Conservation (phyloP, 2,888 invertebrate genomes). For the Seira musarum region DNA sequence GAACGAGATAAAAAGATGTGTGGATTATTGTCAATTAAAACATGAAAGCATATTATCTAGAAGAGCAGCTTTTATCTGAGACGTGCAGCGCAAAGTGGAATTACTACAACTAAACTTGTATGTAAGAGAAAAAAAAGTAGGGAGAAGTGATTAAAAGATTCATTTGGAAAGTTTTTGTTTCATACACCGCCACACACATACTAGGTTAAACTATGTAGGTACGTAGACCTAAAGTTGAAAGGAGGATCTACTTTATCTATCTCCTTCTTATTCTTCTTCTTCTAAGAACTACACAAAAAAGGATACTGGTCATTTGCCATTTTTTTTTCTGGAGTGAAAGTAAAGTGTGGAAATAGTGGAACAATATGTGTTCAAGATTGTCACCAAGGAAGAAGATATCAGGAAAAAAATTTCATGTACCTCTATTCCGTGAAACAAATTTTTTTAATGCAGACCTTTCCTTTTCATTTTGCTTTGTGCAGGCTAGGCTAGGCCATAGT, state of each 20-base stretch:
- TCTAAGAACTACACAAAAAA: neutral
- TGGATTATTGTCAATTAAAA: constrained; percentile 7
- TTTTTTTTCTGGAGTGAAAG: neutral
- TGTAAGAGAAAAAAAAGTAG: neutral
- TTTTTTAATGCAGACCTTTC: neutral
- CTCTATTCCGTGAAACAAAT: neutral
- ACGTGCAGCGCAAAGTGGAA: too few relatives aligned
- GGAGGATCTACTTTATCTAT: neutral
- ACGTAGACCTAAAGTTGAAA: too few relatives aligned
- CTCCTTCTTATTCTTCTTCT: neutral
- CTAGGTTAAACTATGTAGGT: too few relatives aligned
- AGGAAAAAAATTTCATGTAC: neutral
- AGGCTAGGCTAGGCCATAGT: neutral
- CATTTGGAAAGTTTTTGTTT: neutral
- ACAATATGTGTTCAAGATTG: neutral
- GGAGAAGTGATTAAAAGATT: neutral
- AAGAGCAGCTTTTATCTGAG: neutral
- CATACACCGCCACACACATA: too few relatives aligned
- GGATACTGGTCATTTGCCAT: constrained; percentile 4
- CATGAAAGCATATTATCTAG: neutral
- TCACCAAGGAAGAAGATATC: neutral
- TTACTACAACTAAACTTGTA: neutral
- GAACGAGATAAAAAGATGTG: neutral
- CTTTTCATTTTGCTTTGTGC: neutral
- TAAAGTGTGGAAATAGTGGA: neutral